Percentiles rank a stretch among this genome's conserved stretches.
These are phyloP conservation scores for Odontocolon sp. DNA, from an alignment of 2,888 invertebrate species.

Conservation along the genomic window DNA sequence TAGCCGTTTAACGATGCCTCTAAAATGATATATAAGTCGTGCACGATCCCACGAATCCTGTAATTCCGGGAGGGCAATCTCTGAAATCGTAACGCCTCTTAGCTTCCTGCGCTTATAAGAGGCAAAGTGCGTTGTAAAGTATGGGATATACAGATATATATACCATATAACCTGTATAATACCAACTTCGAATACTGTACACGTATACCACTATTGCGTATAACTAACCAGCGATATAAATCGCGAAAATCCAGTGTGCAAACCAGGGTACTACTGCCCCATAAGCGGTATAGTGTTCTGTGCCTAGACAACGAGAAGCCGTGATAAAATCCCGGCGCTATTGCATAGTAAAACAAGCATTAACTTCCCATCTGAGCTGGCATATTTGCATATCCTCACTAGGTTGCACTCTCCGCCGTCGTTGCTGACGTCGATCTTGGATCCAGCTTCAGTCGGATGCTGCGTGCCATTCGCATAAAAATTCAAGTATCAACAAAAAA, in stretches of 20 bases:
- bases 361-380: constrained; percentile 18
- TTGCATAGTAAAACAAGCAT: constrained; percentile 37
- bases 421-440: neutral
- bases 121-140: constrained; percentile 35
- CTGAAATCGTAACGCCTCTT: constrained; percentile 20
- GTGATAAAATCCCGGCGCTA: constrained; percentile 28
- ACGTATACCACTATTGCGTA: constrained; percentile 6
- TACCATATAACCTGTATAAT: constrained; percentile 12
- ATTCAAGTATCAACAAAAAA: no score
- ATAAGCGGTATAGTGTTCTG: neutral
- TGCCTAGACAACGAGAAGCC: constrained; percentile 16
- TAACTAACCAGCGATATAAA: constrained; percentile 9
- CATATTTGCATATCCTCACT: constrained; percentile 25
- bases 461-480: no score
- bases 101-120: constrained; percentile 21
- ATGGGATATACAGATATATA: neutral
- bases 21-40: constrained; percentile 28
- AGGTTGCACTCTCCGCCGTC: neutral
- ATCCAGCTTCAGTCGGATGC: no score
- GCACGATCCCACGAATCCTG: constrained; percentile 8
- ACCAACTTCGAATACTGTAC: constrained; percentile 1
- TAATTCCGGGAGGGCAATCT: constrained; percentile 35
- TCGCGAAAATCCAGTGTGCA: constrained; percentile 9
- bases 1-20: constrained; percentile 2
- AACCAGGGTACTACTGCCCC: neutral